Evolutionary conservation across 2,888 invertebrate species (phyloP), one percentile per base, ranked within the genome.

Genomic region (Apamea monoglypha): DNA sequence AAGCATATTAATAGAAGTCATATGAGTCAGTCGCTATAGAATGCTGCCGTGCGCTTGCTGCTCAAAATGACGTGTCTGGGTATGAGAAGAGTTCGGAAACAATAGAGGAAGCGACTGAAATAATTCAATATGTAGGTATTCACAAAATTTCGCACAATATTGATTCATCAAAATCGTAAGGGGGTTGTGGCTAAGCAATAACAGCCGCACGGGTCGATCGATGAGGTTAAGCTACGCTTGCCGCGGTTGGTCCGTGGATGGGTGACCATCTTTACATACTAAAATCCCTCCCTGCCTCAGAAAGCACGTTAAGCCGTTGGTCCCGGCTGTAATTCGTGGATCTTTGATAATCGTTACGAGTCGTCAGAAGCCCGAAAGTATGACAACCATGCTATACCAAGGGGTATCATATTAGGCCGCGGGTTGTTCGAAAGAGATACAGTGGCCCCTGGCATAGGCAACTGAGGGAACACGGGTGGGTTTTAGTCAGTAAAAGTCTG

Each of bases 1-100:
- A 67, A 80, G 80, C 40, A 61, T 85, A 80, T 86, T 83, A 85
- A 76, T 85, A 83, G 80, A 79, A 76, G 25, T 68, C 70, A 79
- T 76, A 16, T 84, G 86, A 85, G 67, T 83, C 85, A 86, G 63
- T 25, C 63, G 50, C 67, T 80, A 36, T 32, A 83, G 80, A 83
- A 74, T 80, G 86, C 53, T 74, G 69, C 40, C 75, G 69, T 47
- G 66, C 69, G 64, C 56, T 71, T 44, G 69, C 69, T 44, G 44
- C 75, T 63, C 59, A 56, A 53, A 72, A 61, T 86, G 73, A 80
- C 76, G 83, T 75, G 74, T 73, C 71, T 61, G 40, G 47, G 32
- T 40, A 40, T 47, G 66, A 64, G 73, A 64, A 53, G 73, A 79
- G 61, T 75, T 53, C 36, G 5, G 44, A 79, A 83, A 85, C 67